Base-by-base conservation (phyloP, 1,140 invertebrate species). In the Himalopsyche phryganea region DNA sequence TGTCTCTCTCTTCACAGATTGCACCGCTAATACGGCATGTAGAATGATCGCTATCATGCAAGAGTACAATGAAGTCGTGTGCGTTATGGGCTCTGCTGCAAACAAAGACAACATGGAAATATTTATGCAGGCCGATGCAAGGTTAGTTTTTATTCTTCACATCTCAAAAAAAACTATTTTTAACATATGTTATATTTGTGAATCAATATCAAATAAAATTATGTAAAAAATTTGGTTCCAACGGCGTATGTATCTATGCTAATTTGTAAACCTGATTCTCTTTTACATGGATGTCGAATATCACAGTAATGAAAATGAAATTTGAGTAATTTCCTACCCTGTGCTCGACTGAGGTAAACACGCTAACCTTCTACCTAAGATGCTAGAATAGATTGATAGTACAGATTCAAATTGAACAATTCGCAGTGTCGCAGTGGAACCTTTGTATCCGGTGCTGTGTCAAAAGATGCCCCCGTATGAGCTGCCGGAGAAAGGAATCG, bases 31-130 rank as follows among this genome's bases (percentile, higher is more conserved):
- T 67, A 91, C 90, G 0, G 94, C 92, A 0, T 78, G 84, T 13
- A 88, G 92, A 72, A 97, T 98, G 94, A 81, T 97, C 57, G 83
- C 86, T 55, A 97, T 97, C 46, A 96, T 97, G 93, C 94, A 97
- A 76, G 93, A 96, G 60, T 93, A 96, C 73, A 91, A 91, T 2
- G 92, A 97, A 77, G 89, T 96, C 14, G 92, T 96, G 0, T 92
- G 92, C 63, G 87, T 94, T 9, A 83, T 96, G 62, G 93, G 93
- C 6, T 94, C 92, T 18, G 89, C 91, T 3, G 88, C 89, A 20
- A 88, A 92, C 73, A 87, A 89, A 36, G 85, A 92, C 55, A 98
- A 98, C 76, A 90, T 90, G 70, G 83, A 87, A 19, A 86, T 97
- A 60, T 98, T 98, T 68, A 84, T 97, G 76, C 92, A 96, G 74